Evolutionary conservation across 2,797 vertebrate genomes (phyloP).

Genomic region (Otolemur crassicaudatus): DNA sequence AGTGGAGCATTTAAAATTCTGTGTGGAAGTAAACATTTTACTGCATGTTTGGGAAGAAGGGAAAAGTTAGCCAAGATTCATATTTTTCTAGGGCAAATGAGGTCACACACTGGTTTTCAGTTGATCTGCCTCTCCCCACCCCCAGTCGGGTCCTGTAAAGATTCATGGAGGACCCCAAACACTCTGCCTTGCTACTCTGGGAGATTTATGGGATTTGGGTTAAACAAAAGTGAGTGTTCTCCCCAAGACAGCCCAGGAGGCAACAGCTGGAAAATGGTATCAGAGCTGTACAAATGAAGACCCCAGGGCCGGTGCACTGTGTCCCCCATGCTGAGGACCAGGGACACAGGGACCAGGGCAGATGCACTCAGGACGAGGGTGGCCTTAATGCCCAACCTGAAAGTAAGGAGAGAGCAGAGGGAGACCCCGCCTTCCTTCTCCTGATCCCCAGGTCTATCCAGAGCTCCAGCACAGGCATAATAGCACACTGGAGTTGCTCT

Average conservation of each 20-base stretch:
- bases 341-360: not conserved
- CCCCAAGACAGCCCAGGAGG: not conserved
- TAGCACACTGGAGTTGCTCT: not conserved
- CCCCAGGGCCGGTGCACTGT: accelerated
- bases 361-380: not conserved
- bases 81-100: slow-evolving; percentile 69
- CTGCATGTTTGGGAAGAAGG: slow-evolving; percentile 68
- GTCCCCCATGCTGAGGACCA: too few species aligned
- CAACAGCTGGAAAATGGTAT: not conserved
- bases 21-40: slow-evolving; percentile 71
- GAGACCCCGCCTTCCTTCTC: not conserved
- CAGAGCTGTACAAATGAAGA: not conserved
- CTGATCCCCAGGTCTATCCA: not conserved
- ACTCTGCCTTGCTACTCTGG: slow-evolving; percentile 3
- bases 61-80: slow-evolving; percentile 69
- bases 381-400: not conserved
- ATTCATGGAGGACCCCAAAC: not conserved
- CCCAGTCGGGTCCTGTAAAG: not conserved
- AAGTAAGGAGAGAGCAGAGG: not conserved
- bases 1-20: slow-evolving; percentile 61
- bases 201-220: slow-evolving; percentile 1
- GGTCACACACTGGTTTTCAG: slow-evolving; percentile 43
- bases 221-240: slow-evolving; percentile 16
- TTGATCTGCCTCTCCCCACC: slow-evolving; percentile 4
- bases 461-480: not conserved